Conservation (phyloP, 92 coral and sea anemone genomes). For the Phenganax marumi region DNA sequence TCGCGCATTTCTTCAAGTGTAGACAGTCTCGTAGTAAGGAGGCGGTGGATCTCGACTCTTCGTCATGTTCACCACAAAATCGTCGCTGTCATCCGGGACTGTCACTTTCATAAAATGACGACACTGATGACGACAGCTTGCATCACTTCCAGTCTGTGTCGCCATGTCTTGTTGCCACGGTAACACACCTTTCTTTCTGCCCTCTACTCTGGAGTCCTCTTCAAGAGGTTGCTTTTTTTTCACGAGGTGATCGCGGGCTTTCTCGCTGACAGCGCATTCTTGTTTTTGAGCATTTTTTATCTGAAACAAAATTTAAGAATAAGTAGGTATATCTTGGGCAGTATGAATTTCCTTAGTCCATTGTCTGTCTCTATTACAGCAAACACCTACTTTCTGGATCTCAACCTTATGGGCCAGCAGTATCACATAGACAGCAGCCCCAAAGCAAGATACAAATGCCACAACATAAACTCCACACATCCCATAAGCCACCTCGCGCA, state of each 20-base stretch:
- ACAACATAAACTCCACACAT: constrained; percentile 88
- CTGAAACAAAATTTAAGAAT: neutral
- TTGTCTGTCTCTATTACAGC: neutral
- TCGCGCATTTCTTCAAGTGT: neutral
- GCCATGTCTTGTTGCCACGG: constrained; percentile 39
- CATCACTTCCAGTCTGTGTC: constrained; percentile 23
- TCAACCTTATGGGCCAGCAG: constrained; percentile 44
- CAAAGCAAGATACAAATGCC: constrained; percentile 65
- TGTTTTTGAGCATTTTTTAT: neutral
- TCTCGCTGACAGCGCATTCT: neutral
- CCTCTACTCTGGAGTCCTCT: neutral
- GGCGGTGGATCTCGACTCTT: constrained; percentile 42
- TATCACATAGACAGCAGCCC: constrained; percentile 71
- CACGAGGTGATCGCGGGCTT: neutral
- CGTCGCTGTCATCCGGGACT: constrained; percentile 20
- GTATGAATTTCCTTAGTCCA: too few species aligned
- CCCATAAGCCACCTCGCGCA: constrained; percentile 81
- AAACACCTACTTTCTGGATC: constrained; percentile 1
- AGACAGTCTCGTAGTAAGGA: constrained; percentile 38
- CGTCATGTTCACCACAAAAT: constrained; percentile 41
- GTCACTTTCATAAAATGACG: constrained; percentile 40
- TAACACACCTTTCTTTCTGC: neutral
- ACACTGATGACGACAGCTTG: constrained; percentile 33
- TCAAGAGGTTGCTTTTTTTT: constrained; percentile 10
- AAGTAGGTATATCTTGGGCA: neutral